Percentiles rank a stretch among this genome's conserved stretches.
phyloP scores from a whole-genome alignment of 2,797 vertebrate species.

The Lophotriccus pileatus region DNA sequence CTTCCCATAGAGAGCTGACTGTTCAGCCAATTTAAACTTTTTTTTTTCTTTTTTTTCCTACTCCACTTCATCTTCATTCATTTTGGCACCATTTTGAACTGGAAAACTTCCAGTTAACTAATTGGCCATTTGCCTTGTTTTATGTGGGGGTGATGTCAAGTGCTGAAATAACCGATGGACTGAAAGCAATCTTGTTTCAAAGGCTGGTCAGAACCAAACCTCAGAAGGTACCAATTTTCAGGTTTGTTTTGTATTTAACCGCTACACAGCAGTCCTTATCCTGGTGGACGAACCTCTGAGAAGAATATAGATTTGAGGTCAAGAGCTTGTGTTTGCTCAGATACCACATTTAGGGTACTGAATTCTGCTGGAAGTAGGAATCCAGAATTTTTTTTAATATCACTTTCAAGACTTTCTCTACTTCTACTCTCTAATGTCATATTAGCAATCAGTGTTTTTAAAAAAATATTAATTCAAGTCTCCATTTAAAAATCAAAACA shows the following conservation, averaged over 20 bases:
- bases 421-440: not conserved
- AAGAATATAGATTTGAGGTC: constrained; percentile 33
- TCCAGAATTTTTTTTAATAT: constrained; percentile 35
- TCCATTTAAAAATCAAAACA: not conserved
- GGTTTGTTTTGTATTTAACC: constrained; percentile 34
- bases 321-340: constrained; percentile 16
- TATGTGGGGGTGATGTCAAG: constrained; percentile 50
- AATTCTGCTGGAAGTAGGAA: constrained; percentile 44
- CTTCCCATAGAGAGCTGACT: constrained; percentile 57
- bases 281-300: not conserved
- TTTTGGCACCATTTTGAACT: constrained; percentile 48
- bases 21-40: constrained; percentile 45
- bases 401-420: not conserved
- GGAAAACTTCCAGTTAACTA: constrained; percentile 40
- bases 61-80: constrained; percentile 18
- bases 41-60: not conserved
- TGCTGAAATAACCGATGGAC: constrained; percentile 52
- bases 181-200: constrained; percentile 51
- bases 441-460: not conserved
- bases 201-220: not conserved
- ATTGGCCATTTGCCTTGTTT: constrained; percentile 49
- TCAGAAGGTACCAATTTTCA: constrained; percentile 37
- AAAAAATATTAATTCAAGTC: not conserved
- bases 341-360: constrained; percentile 38
- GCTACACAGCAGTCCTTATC: constrained; percentile 9